Conservation (phyloP, 2,797 vertebrate genomes). For the Eremophila alpestris region DNA sequence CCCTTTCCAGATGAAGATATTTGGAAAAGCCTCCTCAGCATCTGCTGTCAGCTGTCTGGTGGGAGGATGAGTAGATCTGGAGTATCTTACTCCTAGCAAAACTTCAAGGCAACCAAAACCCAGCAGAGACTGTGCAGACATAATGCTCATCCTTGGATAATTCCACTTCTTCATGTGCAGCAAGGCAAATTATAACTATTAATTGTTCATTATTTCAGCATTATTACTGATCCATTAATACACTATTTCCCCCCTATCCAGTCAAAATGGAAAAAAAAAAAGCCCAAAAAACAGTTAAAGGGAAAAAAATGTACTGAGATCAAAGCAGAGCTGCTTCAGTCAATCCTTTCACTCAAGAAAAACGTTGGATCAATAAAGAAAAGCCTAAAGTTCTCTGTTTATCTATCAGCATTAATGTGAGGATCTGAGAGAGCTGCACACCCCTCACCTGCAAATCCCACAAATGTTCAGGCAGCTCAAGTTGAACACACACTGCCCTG, state of each 20-base stretch:
- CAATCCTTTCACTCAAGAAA: neutral
- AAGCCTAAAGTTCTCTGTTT: neutral
- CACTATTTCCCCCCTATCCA: neutral
- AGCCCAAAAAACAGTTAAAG: neutral
- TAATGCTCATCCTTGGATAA: neutral
- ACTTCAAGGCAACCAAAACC: neutral
- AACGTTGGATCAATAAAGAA: neutral
- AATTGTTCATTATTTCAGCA: neutral
- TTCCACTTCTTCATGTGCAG: neutral
- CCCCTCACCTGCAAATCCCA: neutral
- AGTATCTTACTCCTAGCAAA: neutral
- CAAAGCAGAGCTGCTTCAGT: neutral
- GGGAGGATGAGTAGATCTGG: neutral
- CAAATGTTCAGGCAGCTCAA: neutral
- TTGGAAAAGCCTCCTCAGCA: neutral
- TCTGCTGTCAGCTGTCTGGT: neutral
- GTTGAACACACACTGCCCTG: neutral
- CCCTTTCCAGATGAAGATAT: neutral
- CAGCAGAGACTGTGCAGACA: neutral
- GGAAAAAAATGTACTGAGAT: neutral
- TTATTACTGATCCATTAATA: neutral
- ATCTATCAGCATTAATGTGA: neutral
- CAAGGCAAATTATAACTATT: neutral
- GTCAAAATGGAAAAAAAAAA: neutral
- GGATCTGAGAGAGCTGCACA: neutral